phyloP scores from a whole-genome alignment of 2,888 invertebrate genomes.

The Troides aeacus region DNA sequence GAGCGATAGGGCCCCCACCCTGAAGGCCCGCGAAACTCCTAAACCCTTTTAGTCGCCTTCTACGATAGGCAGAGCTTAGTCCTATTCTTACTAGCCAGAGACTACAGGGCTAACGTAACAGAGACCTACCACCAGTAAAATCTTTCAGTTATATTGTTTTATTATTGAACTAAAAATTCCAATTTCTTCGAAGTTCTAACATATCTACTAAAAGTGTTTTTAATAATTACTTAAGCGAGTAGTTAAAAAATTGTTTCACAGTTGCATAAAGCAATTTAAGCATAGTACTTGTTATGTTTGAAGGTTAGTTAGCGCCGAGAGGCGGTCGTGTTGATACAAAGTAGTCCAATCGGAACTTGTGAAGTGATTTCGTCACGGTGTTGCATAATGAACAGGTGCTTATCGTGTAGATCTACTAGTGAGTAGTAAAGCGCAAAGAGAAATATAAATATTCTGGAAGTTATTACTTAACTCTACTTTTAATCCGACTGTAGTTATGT shows the following conservation, averaged over 20 bases:
- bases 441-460: neutral
- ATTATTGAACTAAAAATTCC: neutral
- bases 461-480: no score
- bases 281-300: slow-evolving; percentile 4
- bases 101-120: no score
- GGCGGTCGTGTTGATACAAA: slow-evolving; percentile 2
- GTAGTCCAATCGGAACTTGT: slow-evolving; percentile 16
- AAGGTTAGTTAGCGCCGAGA: slow-evolving; percentile 13
- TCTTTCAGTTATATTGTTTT: neutral
- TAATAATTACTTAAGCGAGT: neutral
- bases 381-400: slow-evolving; percentile 14
- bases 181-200: neutral
- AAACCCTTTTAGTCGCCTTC: no score
- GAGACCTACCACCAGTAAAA: neutral
- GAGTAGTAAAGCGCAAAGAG: neutral
- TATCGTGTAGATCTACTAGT: neutral
- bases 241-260: neutral
- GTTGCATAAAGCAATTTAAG: neutral
- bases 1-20: no score
- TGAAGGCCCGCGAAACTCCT: no score
- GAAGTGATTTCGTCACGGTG: slow-evolving; percentile 20
- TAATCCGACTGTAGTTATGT: no score
- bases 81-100: no score
- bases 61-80: no score
- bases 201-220: neutral